Conservation (phyloP, 1,140 invertebrate genomes). For the Tetraneura akinire region DNA sequence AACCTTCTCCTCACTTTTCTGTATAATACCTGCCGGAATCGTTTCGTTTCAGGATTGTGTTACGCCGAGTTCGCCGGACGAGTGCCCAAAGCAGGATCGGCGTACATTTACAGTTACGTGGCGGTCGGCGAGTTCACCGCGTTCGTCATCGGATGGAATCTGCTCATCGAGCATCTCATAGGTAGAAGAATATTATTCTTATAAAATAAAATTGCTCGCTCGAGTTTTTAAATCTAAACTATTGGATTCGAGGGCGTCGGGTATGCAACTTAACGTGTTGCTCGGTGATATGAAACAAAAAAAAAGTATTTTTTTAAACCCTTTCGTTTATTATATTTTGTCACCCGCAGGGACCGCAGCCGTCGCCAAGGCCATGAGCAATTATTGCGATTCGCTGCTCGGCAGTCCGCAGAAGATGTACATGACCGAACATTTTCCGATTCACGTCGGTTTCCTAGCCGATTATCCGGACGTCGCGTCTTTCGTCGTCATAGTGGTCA, state of each 20-base stretch:
- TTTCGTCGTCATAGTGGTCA: conserved; percentile 63
- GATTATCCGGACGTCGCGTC: conserved; percentile 73
- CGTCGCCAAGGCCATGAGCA: conserved; percentile 73
- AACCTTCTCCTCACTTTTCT: too few relatives aligned
- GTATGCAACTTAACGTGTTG: too few relatives aligned
- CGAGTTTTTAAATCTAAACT: too few relatives aligned
- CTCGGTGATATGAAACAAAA: too few relatives aligned
- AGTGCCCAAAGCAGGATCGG: conserved; percentile 83
- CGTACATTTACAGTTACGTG: conserved; percentile 87
- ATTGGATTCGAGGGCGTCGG: not conserved
- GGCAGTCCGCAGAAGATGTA: conserved; percentile 65
- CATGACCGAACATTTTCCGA: conserved; percentile 65
- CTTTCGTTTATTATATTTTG: not conserved
- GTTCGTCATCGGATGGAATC: conserved; percentile 84
- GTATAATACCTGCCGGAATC: too few relatives aligned
- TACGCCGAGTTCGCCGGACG: conserved; percentile 86
- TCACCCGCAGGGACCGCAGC: conserved; percentile 64
- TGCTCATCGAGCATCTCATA: conserved; percentile 87
- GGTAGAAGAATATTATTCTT: too few relatives aligned
- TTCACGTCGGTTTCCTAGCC: conserved; percentile 64
- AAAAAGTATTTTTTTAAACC: not conserved
- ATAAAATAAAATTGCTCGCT: too few relatives aligned
- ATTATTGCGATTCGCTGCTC: conserved; percentile 70
- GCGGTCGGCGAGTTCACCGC: conserved; percentile 81
- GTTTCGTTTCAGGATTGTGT: conserved; percentile 66